Base-by-base conservation (phyloP, 2,797 vertebrate species). In the Lithobates pipiens region DNA sequence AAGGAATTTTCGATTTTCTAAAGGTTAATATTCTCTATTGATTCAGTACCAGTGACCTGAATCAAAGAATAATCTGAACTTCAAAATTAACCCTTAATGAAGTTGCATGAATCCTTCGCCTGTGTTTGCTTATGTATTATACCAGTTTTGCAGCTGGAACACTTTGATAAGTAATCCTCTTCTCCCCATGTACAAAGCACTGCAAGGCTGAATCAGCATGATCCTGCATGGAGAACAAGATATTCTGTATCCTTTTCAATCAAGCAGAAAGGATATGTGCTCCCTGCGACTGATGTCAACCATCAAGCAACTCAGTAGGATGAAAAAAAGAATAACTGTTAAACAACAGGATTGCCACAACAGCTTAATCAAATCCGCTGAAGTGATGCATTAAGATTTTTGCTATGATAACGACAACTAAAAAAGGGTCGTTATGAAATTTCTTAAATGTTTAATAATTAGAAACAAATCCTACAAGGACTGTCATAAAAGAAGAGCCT, bases 121-220 rank as follows among this genome's bases (percentile, higher is more conserved):
- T 69, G 44, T 85, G 71, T 76, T 80, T 80, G 71, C 84, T 69
- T 80, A 36, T 85, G 71, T 76, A 76, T 80, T 85, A 76, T 85
- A 29, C 63, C 71, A 85, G 72, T 80, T 80, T 85, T 85, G 77
- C 71, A 85, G 84, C 77, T 85, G 84, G 71, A 80, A 75, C 71
- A 85, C 84, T 85, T 85, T 85, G 84, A 85, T 85, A 80, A 80
- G 77, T 80, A 85, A 85, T 85, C 76, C 83, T 76, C 78, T 86
- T 82, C 79, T 82, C 85, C 68, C 74, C 85, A 86, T 77, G 74
- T 77, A 82, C 85, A 82, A 86, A 86, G 85, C 74, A 86, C 79
- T 82, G 85, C 74, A 86, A 82, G 74, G 79, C 85, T 86, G 74
- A 86, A 86, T 77, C 85, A 86, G 85, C 85, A 82, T 86, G 85